These are phyloP conservation scores for Drosophila trapezifrons DNA, from an alignment of 1,140 invertebrate genomes.

Conservation along the genomic window DNA sequence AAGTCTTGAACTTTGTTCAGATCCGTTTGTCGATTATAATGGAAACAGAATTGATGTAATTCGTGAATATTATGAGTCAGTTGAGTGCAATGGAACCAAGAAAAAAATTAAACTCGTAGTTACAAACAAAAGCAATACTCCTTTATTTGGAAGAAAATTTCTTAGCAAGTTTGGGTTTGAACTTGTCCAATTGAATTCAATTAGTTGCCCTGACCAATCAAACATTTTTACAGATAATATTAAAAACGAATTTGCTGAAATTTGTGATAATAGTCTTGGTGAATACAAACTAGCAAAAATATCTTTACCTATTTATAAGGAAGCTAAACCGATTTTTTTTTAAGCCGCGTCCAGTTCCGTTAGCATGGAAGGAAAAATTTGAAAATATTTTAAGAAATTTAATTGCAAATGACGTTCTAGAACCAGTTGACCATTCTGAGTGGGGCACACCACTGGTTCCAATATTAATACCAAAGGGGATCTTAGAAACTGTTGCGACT, in stretches of 20 bases:
- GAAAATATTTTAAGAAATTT: no score
- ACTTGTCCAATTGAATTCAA: background rate
- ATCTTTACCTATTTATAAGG: background rate
- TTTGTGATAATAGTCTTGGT: background rate
- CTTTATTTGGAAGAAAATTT: background rate
- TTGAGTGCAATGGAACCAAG: background rate
- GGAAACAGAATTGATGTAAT: background rate
- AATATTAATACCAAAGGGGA: no score
- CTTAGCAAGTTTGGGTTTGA: background rate
- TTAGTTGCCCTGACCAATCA: background rate
- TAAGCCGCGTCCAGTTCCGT: slow-evolving; percentile 1
- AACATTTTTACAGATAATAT: slow-evolving; percentile 1
- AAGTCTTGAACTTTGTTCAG: no score
- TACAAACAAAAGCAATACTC: background rate
- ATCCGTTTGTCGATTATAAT: slow-evolving; percentile 4
- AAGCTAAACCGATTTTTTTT: background rate
- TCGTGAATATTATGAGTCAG: background rate
- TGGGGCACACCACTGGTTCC: no score
- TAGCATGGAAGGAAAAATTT: no score
- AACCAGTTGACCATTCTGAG: background rate
- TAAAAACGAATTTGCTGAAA: background rate
- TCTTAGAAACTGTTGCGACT: background rate
- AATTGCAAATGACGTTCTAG: background rate
- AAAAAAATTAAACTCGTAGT: background rate
- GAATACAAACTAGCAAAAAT: background rate